These are phyloP conservation scores for Acanthurus tractus DNA, from an alignment of 2,797 vertebrate genomes.

Conservation along the genomic window DNA sequence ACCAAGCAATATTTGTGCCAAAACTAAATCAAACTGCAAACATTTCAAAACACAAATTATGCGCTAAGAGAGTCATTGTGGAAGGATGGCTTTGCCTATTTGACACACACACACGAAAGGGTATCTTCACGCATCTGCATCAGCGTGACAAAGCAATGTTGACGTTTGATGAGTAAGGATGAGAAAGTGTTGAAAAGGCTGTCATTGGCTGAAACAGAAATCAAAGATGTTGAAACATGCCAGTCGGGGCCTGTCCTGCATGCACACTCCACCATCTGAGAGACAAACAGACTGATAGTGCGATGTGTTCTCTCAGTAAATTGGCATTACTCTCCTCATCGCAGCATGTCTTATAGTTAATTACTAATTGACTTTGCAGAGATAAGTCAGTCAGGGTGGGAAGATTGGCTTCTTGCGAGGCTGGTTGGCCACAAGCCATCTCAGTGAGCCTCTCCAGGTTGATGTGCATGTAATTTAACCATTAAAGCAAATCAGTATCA, in stretches of 20 bases:
- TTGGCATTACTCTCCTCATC: conserved; percentile 26
- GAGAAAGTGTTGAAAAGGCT: background rate
- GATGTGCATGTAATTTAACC: conserved; percentile 42
- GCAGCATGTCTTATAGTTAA: conserved; percentile 41
- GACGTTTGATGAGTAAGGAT: no score
- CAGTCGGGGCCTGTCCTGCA: background rate
- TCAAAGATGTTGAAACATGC: background rate
- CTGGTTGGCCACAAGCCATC: conserved; percentile 31
- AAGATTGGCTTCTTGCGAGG: conserved; percentile 44
- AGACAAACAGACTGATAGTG: conserved; percentile 11
- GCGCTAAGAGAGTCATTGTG: no score
- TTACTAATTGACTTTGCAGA: conserved; percentile 60
- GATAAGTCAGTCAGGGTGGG: conserved; percentile 39
- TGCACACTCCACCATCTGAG: background rate
- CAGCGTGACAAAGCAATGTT: no score
- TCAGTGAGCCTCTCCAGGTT: conserved; percentile 41
- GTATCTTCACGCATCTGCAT: no score
- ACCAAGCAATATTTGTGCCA: no score
- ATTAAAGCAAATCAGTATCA: conserved; percentile 43
- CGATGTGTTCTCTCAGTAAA: conserved; percentile 32
- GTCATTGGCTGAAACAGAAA: background rate
- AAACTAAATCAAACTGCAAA: no score
- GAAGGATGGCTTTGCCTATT: no score
- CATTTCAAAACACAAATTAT: no score
- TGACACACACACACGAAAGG: no score